Evolutionary conservation across 2,888 invertebrate species (phyloP).

Genomic region (Archaeoteleia sp.): DNA sequence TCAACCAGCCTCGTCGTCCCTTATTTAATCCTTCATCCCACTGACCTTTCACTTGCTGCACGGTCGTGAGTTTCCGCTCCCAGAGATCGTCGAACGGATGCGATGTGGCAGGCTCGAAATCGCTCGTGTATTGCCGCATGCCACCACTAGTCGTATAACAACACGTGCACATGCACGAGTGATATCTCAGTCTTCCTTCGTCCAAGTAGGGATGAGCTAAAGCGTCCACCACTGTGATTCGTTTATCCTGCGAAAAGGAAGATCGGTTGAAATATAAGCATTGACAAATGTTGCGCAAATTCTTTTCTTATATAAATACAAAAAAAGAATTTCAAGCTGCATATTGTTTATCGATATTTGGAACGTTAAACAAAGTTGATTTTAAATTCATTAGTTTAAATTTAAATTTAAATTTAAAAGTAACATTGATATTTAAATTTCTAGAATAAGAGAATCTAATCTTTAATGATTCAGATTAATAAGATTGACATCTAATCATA

Average conservation of each 20-base stretch:
- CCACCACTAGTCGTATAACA: slow-evolving; percentile 88
- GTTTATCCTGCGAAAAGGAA: slow-evolving; percentile 82
- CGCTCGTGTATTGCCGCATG: slow-evolving; percentile 89
- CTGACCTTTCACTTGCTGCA: slow-evolving; percentile 95
- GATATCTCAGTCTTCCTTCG: slow-evolving; percentile 98
- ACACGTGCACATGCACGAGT: slow-evolving; percentile 99
- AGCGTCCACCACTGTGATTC: slow-evolving; percentile 96
- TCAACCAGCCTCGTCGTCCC: no score
- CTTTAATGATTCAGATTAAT: no score
- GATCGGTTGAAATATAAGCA: slow-evolving; percentile 50
- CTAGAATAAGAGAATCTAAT: no score
- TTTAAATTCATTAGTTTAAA: no score
- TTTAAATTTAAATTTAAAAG: no score
- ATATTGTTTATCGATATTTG: no score
- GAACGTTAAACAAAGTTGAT: no score
- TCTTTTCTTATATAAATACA: no score
- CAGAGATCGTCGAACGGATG: slow-evolving; percentile 96
- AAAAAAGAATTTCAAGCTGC: no score
- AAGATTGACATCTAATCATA: no score
- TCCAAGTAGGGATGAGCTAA: slow-evolving; percentile 98
- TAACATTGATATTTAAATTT: no score
- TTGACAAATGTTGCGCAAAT: no score
- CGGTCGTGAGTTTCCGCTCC: slow-evolving; percentile 95
- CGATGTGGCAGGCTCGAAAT: slow-evolving; percentile 94
- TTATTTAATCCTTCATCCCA: slow-evolving; percentile 27